Evolutionary conservation across 2,797 vertebrate species (phyloP).

Genomic region (Podarcis lilfordi): DNA sequence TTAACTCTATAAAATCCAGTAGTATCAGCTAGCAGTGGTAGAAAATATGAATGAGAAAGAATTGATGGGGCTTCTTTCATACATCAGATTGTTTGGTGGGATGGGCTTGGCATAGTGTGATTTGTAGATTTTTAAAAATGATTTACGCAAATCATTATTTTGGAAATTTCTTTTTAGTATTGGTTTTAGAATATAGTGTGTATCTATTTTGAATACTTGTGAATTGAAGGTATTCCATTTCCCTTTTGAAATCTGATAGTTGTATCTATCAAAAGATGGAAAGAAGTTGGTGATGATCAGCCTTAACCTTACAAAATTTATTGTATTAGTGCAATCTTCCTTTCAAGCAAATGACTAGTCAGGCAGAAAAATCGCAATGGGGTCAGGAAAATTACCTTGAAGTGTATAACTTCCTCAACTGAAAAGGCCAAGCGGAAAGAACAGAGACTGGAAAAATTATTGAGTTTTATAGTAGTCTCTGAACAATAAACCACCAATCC

Average conservation of each 20-base stretch:
- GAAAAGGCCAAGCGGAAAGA: slow-evolving; percentile 38
- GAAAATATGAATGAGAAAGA: background rate
- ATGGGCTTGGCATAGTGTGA: background rate
- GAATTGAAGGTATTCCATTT: slow-evolving; percentile 10
- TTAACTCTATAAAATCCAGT: background rate
- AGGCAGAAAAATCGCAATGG: slow-evolving; percentile 37
- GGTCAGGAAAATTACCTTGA: slow-evolving; percentile 35
- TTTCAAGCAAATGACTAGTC: slow-evolving; percentile 46
- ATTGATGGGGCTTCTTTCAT: background rate
- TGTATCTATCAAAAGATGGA: background rate
- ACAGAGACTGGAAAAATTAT: slow-evolving; percentile 3
- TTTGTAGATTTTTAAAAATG: background rate
- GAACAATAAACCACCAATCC: slow-evolving; percentile 35
- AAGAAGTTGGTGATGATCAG: background rate
- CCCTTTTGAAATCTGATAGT: background rate
- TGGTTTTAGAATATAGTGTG: background rate
- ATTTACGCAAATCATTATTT: background rate
- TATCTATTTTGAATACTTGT: background rate
- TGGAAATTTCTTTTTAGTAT: background rate
- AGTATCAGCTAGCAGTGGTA: background rate
- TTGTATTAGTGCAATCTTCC: background rate
- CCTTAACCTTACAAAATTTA: background rate
- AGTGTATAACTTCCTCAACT: slow-evolving; percentile 33
- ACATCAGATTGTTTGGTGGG: background rate
- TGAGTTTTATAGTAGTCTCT: slow-evolving; percentile 24